Conservation (phyloP, 2,113 vertebrate species). For the Muntiacus reevesi region DNA sequence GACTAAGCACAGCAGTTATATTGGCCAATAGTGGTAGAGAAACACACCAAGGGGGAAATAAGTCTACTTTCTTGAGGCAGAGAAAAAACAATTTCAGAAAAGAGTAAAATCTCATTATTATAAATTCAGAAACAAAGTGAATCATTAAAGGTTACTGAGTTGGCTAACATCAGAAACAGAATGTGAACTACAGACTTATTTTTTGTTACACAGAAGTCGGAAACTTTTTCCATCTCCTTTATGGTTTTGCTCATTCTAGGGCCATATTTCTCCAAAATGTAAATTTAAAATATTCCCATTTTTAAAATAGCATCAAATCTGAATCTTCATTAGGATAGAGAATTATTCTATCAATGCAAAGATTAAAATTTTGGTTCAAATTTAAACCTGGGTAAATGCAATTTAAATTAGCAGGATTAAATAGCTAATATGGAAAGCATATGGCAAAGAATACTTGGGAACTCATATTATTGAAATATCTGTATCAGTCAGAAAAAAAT, state of each 20-base stretch:
- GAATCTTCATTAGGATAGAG: constrained; percentile 19
- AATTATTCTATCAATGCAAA: not conserved
- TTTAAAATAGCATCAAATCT: not conserved
- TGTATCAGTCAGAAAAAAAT: not conserved
- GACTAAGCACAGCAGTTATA: not conserved
- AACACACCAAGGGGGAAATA: not conserved
- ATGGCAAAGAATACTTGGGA: not conserved
- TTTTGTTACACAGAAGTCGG: not conserved
- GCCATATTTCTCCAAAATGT: not conserved
- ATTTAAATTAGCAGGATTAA: not conserved
- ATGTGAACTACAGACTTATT: not conserved
- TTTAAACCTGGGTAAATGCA: not conserved
- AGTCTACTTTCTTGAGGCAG: not conserved
- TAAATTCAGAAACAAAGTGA: not conserved
- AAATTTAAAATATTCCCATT: not conserved
- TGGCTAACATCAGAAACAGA: not conserved
- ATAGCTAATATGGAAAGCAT: not conserved
- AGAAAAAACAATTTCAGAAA: not conserved
- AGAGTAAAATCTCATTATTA: not conserved
- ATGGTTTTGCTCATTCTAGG: not conserved
- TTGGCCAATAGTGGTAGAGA: not conserved
- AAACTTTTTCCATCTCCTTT: not conserved
- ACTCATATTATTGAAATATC: not conserved
- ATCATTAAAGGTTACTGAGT: not conserved
- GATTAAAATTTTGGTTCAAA: not conserved